Evolutionary conservation across 1,140 invertebrate species (phyloP).

Genomic region (Heterodera carotae): DNA sequence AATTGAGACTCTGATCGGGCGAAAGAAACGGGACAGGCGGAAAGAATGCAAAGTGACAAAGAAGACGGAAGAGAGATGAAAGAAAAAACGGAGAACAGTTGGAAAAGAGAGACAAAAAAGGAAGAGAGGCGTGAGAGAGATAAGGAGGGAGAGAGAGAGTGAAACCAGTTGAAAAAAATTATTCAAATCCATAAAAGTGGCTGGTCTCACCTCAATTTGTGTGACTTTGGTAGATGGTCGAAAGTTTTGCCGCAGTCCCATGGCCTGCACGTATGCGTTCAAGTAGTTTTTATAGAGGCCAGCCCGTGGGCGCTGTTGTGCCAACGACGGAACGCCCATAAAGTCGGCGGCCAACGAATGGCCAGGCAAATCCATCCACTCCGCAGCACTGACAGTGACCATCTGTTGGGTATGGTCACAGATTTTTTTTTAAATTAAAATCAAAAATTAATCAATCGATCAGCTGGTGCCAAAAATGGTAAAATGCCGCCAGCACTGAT

Average conservation of each 20-base stretch:
- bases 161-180: too few species aligned
- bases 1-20: too few species aligned
- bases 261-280: constrained; percentile 44
- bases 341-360: constrained; percentile 52
- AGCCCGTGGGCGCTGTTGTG: constrained; percentile 42
- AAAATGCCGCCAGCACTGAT: background rate
- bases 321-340: constrained; percentile 37
- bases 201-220: constrained; percentile 36
- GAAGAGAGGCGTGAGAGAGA: too few species aligned
- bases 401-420: constrained; percentile 44
- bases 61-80: too few species aligned
- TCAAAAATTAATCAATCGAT: constrained; percentile 25
- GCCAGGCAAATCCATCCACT: constrained; percentile 62
- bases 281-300: constrained; percentile 50
- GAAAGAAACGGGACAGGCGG: too few species aligned
- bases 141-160: too few species aligned
- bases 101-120: too few species aligned
- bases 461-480: background rate
- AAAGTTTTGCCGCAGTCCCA: constrained; percentile 46
- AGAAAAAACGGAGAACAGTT: too few species aligned
- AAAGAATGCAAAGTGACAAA: too few species aligned
- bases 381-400: constrained; percentile 51
- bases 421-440: too few species aligned
- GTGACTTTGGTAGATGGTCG: constrained; percentile 39
- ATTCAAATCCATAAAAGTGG: background rate